Evolutionary conservation across 2,888 invertebrate species (phyloP).

Genomic region (Dicycla oo): DNA sequence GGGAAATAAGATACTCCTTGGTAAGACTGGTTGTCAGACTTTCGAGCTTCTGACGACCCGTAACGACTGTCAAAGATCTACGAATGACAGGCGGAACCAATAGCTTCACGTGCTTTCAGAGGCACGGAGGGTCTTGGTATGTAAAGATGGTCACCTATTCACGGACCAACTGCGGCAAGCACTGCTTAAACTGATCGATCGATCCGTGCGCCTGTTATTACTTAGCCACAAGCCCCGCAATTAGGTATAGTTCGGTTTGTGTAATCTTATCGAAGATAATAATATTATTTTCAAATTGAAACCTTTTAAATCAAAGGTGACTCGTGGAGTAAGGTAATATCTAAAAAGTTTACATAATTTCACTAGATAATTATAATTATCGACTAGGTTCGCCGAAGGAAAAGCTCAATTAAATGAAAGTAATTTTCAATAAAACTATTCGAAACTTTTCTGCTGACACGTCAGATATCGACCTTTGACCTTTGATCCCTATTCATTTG

Average conservation of each 20-base stretch:
- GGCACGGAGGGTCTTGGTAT: too few species aligned
- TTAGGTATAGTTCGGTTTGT: background rate
- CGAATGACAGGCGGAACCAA: too few species aligned
- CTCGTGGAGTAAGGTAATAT: constrained; percentile 6
- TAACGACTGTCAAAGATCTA: too few species aligned
- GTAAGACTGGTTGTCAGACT: too few species aligned
- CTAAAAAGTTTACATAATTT: constrained; percentile 17
- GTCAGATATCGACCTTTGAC: too few species aligned
- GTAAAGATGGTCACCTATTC: too few species aligned
- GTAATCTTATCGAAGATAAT: background rate
- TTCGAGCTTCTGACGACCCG: too few species aligned
- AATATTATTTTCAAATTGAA: background rate
- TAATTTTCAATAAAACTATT: constrained; percentile 28
- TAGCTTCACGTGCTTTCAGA: too few species aligned
- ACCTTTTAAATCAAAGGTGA: constrained; percentile 6
- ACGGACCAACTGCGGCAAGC: too few species aligned
- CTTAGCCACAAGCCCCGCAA: background rate
- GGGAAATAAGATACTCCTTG: too few species aligned
- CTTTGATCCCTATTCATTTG: background rate
- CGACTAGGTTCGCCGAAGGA: background rate
- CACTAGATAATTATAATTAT: constrained; percentile 29
- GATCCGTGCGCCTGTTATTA: too few species aligned
- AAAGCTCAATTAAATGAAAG: constrained; percentile 33
- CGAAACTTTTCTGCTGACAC: constrained; percentile 4
- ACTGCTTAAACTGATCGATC: too few species aligned